Evolutionary conservation across 2,113 vertebrate genomes (phyloP), one percentile per base, ranked within the genome.

Genomic region (Lepus americanus): DNA sequence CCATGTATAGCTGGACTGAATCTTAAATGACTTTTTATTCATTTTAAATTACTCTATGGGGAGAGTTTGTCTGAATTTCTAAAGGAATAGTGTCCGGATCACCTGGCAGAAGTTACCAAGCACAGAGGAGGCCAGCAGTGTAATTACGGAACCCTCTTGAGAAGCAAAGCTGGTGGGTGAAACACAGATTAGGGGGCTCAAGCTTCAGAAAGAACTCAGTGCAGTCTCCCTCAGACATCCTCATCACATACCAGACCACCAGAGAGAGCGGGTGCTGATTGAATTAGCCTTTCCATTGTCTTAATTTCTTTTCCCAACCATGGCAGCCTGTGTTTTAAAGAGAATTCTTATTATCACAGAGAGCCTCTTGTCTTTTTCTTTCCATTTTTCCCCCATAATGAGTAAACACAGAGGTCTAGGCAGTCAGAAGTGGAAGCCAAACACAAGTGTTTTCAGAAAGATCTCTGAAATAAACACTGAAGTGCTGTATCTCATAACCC

Each of bases 401-500:
- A 95, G 53, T 73, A 90, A 96, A 96, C 95, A 93, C 87, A 95
- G 74, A 94, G 94, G 88, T 94, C 61, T 49, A 69, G 73, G 90
- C 31, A 80, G 81, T 72, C 82, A 90, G 66, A 97, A 82, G 86
- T 95, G 39, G 83, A 95, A 95, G 76, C 86, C 85, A 95, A 95
- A 92, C 61, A 81, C 44, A 69, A 95, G 63, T 90, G 64, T 93
- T 96, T 96, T 90, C 66, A 94, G 87, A 95, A 95, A 89, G 14
- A 64, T 92, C 73, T 97, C 82, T 88, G 94, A 95, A 97, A 95
- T 83, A 96, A 97, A 95, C 79, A 77, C 31, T 29, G 78, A 92
- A 88, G 78, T 83, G 80, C 72, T 92, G 86, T 84, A 66, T 96
- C 94, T 96, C 96, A 91, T 94, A 96, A 95, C 92, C 95, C n/a